A percentile compares a stretch with the other conserved stretches of the same genome.
Conservation (phyloP, 2,797 vertebrate species). For the Sebastes nivosus region DNA sequence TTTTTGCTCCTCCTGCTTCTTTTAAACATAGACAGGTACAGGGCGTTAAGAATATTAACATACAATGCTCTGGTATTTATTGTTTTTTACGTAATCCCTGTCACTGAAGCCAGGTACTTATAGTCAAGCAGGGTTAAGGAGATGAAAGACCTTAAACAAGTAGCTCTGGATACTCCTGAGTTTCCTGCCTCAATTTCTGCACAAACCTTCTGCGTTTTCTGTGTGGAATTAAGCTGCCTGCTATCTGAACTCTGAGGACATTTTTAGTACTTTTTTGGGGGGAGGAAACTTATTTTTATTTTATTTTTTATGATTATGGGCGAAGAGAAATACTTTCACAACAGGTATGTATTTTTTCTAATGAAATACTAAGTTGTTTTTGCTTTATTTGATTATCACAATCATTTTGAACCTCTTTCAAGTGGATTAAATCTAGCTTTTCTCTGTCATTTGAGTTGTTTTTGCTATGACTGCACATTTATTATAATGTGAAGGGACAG, state of each 20-base stretch:
- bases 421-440: neutral
- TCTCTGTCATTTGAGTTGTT: neutral
- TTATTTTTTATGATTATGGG: slow-evolving; percentile 36
- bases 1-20: slow-evolving; percentile 71
- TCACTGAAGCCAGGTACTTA: slow-evolving; percentile 73
- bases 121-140: slow-evolving; percentile 72
- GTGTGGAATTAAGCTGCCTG: slow-evolving; percentile 66
- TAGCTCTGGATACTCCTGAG: slow-evolving; percentile 56
- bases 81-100: slow-evolving; percentile 75
- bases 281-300: slow-evolving; percentile 25
- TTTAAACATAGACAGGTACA: slow-evolving; percentile 65
- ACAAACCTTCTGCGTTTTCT: slow-evolving; percentile 58
- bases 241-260: slow-evolving; percentile 53
- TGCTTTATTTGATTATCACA: neutral
- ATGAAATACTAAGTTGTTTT: neutral
- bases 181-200: slow-evolving; percentile 40
- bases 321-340: slow-evolving; percentile 52
- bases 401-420: neutral
- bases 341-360: slow-evolving; percentile 76
- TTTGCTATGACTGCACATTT: neutral
- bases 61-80: slow-evolving; percentile 74
- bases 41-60: slow-evolving; percentile 78
- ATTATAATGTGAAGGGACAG: neutral
- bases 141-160: slow-evolving; percentile 77
- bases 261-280: slow-evolving; percentile 3